A percentile compares a stretch with the other conserved stretches of the same genome.
These are phyloP conservation scores for Diadumene lineata DNA, from an alignment of 92 coral and sea anemone genomes.

Conservation along the genomic window DNA sequence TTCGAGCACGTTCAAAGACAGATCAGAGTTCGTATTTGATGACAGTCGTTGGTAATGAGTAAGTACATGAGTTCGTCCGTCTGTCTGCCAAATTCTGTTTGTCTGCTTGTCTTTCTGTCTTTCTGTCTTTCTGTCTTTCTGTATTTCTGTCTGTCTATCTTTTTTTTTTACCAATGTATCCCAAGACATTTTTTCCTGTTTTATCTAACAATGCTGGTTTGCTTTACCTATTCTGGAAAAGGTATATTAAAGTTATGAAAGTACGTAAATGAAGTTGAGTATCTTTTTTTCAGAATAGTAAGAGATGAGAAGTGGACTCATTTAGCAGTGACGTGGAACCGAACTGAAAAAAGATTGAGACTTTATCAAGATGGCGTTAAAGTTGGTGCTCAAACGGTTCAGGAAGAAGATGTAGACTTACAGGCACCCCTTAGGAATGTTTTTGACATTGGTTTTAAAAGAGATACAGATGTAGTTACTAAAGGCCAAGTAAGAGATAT, in stretches of 20 bases:
- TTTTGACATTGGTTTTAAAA: not conserved
- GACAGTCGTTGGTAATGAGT: not conserved
- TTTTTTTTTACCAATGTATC: too few species aligned
- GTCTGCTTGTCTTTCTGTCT: too few species aligned
- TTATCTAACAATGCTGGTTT: too few species aligned
- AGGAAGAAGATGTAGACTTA: not conserved
- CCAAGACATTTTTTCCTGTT: too few species aligned
- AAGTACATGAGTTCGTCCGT: too few species aligned
- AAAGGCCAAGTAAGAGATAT: not conserved
- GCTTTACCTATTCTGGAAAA: too few species aligned
- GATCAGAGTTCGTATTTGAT: not conserved
- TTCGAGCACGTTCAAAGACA: not conserved
- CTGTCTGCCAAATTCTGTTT: too few species aligned
- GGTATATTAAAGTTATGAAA: not conserved
- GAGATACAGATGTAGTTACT: not conserved
- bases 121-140: too few species aligned
- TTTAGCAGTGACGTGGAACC: conserved; percentile 3
- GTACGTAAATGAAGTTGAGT: not conserved
- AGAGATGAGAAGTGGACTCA: conserved; percentile 1
- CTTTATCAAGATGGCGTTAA: conserved; percentile 6
- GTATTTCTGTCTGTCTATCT: too few species aligned
- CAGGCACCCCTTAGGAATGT: not conserved
- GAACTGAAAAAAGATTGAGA: not conserved
- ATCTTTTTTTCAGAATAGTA: not conserved
- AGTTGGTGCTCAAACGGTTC: too few species aligned